Base-by-base conservation (phyloP, 2,888 invertebrate genomes). In the Eudemis profundana region DNA sequence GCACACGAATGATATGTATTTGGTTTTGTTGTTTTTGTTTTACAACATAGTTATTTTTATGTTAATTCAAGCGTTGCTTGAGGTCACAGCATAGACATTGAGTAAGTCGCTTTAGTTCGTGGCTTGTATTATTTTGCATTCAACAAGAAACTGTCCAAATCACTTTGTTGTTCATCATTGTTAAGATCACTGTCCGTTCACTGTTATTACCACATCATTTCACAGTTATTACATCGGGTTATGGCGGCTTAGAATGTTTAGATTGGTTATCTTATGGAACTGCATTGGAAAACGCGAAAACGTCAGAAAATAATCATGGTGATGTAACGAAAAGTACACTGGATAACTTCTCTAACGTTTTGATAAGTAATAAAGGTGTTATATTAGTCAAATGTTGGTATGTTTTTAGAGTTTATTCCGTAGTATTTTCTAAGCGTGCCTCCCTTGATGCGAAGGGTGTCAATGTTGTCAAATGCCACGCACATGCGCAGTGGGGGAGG, bases 1-100 rank as follows among this genome's bases (percentile, higher is more conserved):
- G 90, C 91, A 91, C 90, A 85, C 72, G 79, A 75, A 83, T 90
- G 90, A 91, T 91, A 91, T 91, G 90, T 90, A 89, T 89, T 84
- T 47, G 21, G 27, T 47, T 81, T 77, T 70, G 81, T 84, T 80
- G 75, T 81, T 83, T 80, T 75, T 72, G 19, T 47, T 61, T 54
- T 56, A 66, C 38, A 66, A 61, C 61, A 59, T 66, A 44, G 33
- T 61, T n/a, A 10, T 51, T 50, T 53, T 59, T 14, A 50, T 15
- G 47, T 36, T 50, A 27, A 36, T 64, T 40, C 40, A 33, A 42
- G 15, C 57, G 33, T 23, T 42, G 50, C 36, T 59, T 44, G 15
- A 44, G 14, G 36, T 50, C 57, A 59, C 42, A 42, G 42, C 51
- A n/a, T 44, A 38, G 53, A 15, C n/a, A 38, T 33, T 27, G 17